Conservation (phyloP, 1,140 invertebrate genomes). For the Scaptomyza pallida region DNA sequence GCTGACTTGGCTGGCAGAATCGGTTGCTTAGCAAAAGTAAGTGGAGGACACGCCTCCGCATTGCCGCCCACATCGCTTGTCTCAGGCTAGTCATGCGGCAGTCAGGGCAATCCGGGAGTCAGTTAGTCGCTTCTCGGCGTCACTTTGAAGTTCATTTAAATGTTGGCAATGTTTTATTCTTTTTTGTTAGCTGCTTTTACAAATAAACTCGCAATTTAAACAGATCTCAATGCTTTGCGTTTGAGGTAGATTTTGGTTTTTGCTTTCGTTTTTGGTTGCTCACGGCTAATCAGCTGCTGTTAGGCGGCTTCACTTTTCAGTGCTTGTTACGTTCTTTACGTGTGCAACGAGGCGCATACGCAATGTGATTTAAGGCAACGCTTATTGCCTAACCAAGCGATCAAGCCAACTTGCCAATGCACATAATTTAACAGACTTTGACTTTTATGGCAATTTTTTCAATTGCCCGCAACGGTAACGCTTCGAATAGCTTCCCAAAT, state of each 20-base stretch:
- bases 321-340: conserved; percentile 7
- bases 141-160: conserved; percentile 83
- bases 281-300: conserved; percentile 32
- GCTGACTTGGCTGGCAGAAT: conserved; percentile 25
- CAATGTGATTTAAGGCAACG: conserved; percentile 61
- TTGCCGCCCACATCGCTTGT: conserved; percentile 7
- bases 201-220: conserved; percentile 63
- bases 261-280: conserved; percentile 39
- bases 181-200: conserved; percentile 62
- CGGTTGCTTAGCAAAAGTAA: conserved; percentile 38
- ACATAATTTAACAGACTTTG: conserved; percentile 56
- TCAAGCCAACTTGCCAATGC: conserved; percentile 13
- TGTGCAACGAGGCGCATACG: conserved; percentile 64
- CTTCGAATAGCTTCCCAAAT: background rate
- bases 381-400: conserved; percentile 60
- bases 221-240: background rate
- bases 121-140: conserved; percentile 49
- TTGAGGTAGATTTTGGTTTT: background rate
- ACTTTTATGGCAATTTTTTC: conserved; percentile 50
- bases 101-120: conserved; percentile 23
- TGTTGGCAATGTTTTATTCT: conserved; percentile 78
- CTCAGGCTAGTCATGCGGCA: conserved; percentile 26
- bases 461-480: conserved; percentile 43
- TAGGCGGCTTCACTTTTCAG: background rate
- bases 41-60: conserved; percentile 9